These are phyloP conservation scores for Amblyopsis rosae DNA, from an alignment of 2,113 vertebrate genomes.

Conservation along the genomic window DNA sequence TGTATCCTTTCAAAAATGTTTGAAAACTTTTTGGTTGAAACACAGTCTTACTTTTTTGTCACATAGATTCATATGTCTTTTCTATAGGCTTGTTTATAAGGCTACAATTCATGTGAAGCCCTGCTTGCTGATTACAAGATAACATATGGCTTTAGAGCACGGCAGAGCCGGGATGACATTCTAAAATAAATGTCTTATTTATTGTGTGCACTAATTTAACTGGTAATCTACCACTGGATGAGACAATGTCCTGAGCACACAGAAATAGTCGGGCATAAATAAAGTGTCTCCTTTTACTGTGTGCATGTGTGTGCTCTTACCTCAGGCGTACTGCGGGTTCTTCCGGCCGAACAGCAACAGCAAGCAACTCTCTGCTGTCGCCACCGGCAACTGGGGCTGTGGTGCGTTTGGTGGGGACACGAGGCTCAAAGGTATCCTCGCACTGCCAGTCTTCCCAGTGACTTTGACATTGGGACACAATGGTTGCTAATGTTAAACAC, in stretches of 20 bases:
- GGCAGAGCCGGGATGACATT: neutral
- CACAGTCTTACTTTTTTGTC: too few relatives aligned
- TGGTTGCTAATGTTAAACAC: too few relatives aligned
- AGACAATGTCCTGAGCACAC: neutral
- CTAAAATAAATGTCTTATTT: neutral
- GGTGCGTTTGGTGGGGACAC: slow-evolving; percentile 95
- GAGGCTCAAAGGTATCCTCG: slow-evolving; percentile 87
- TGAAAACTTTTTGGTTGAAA: too few relatives aligned
- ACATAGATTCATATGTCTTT: too few relatives aligned
- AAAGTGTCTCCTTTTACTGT: neutral
- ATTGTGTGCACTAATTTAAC: neutral
- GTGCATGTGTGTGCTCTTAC: slow-evolving; percentile 2
- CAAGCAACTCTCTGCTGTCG: slow-evolving; percentile 88
- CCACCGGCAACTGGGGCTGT: slow-evolving; percentile 98
- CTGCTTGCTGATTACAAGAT: neutral
- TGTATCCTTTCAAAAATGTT: neutral
- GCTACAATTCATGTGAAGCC: neutral
- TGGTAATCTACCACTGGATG: neutral
- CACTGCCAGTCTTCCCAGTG: slow-evolving; percentile 2
- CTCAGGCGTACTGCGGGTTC: slow-evolving; percentile 95
- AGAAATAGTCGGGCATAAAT: slow-evolving; percentile 1
- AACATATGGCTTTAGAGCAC: neutral
- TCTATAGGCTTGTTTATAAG: too few relatives aligned
- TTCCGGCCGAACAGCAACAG: slow-evolving; percentile 75
- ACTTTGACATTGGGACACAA: too few relatives aligned